phyloP scores from a whole-genome alignment of 2,113 vertebrate genomes.

The Illadopsis cleaveri region DNA sequence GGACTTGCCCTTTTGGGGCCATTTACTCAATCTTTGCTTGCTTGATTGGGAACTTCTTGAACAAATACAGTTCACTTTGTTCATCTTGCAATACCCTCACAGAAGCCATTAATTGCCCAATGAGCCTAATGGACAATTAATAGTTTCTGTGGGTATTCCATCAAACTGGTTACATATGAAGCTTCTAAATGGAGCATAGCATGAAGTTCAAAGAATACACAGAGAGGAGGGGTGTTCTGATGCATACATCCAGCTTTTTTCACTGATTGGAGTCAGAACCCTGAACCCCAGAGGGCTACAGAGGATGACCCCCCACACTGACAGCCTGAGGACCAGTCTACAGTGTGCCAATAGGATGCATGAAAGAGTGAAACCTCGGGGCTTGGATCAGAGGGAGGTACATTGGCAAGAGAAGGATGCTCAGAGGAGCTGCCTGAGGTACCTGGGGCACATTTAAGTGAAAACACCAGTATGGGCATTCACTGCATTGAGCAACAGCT shows the following conservation, averaged over 20 bases:
- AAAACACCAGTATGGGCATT: neutral
- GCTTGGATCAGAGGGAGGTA: neutral
- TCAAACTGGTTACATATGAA: neutral
- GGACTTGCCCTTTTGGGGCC: neutral
- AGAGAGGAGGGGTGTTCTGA: neutral
- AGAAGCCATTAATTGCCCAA: slow-evolving; percentile 7
- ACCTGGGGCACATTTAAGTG: neutral
- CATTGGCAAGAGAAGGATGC: neutral
- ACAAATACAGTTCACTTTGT: neutral
- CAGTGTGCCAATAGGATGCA: neutral
- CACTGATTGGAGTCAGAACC: neutral
- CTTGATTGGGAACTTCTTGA: neutral
- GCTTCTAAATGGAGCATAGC: neutral
- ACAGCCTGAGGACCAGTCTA: neutral
- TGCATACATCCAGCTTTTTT: neutral
- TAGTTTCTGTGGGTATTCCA: neutral
- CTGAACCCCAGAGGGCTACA: neutral
- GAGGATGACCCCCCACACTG: rapidly evolving
- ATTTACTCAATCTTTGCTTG: neutral
- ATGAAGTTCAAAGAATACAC: neutral
- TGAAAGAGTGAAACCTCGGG: neutral
- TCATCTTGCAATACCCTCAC: neutral
- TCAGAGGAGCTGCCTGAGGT: neutral
- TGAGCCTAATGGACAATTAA: neutral
- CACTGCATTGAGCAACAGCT: neutral